phyloP scores from a whole-genome alignment of 2,113 vertebrate species.

The Heloderma charlesbogerti region DNA sequence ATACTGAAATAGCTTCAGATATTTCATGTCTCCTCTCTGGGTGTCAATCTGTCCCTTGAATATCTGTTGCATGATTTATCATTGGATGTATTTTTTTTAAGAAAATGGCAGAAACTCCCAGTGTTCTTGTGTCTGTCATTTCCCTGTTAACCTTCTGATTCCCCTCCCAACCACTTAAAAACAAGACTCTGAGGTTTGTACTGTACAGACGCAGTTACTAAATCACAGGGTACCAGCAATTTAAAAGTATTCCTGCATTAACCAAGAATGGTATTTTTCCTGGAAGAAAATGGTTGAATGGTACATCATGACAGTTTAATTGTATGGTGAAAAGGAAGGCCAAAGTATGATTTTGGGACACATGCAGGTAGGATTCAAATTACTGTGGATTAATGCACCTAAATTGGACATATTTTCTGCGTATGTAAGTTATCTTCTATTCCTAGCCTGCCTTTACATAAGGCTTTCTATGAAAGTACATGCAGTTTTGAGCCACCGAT shows the following conservation, averaged over 20 bases:
- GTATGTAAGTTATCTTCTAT: conserved; percentile 59
- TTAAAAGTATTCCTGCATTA: conserved; percentile 57
- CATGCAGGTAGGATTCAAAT: conserved; percentile 54
- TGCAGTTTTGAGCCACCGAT: conserved; percentile 48
- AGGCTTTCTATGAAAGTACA: conserved; percentile 52
- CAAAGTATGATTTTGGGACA: conserved; percentile 42
- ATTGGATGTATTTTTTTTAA: conserved; percentile 39
- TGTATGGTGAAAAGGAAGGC: conserved; percentile 50
- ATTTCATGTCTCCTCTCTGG: conserved; percentile 1
- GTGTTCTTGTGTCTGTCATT: conserved; percentile 30
- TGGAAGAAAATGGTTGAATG: conserved; percentile 46
- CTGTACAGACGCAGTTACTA: conserved; percentile 56
- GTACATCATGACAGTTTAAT: conserved; percentile 49
- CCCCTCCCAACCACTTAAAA: conserved; percentile 30
- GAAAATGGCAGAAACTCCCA: conserved; percentile 45
- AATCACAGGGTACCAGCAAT: conserved; percentile 46
- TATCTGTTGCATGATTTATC: conserved; percentile 35
- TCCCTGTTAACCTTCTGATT: conserved; percentile 11
- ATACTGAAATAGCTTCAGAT: conserved; percentile 33
- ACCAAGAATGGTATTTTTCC: conserved; percentile 45
- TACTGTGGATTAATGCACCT: conserved; percentile 38
- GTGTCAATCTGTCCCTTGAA: conserved; percentile 40
- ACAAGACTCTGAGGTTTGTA: conserved; percentile 51
- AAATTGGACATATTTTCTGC: conserved; percentile 42
- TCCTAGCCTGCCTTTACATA: conserved; percentile 46